Base-by-base conservation (phyloP, 64 coral and sea anemone species). In the Actinia equina region DNA sequence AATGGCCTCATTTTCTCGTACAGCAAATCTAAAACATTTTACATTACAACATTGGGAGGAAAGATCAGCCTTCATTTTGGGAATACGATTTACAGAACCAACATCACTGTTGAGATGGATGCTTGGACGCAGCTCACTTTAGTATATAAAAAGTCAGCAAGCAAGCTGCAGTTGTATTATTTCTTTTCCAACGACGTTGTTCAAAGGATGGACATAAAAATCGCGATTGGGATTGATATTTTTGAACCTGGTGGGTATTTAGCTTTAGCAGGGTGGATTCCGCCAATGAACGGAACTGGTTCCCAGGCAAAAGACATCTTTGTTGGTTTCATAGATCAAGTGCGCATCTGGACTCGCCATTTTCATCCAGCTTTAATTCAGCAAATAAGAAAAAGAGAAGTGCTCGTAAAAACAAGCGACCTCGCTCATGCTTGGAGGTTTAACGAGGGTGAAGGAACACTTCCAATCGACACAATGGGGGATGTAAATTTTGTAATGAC, bases 291-390 rank as follows among this genome's bases (percentile, higher is more conserved):
- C 12, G 93, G 93, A 76, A 87, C 88, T 55, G 90, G 88, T 41
- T 88, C 78, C 44, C 93, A 95, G 71, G 90, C 93, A 45, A 13
- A 43, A 25, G 85, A 88, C 3, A 76, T 86, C 59, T 95, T 95
- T 55, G 77, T 87, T 30, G 96, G 96, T 15, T 98, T 90, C 61
- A 90, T 98, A 57, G 96, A 98, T 63, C 89, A 98, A 83, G 85
- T 98, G 71, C 93, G 93, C 26, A 90, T 98, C 59, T 98, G 96
- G 96, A 93, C 90, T 26, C 93, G 87, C 19, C 83, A 23, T 67
- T 98, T 95, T 69, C 96, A 98, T 85, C 96, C 96, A 37, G 96
- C 96, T 30, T 79, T 98, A 65, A 94, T 98, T 61, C 91, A 88
- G 44, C 96, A 98, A 53, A 90, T 89, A 3, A 95, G 90, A 85